Conservation (phyloP, 2,888 invertebrate species). For the Mimachlamys varia region DNA sequence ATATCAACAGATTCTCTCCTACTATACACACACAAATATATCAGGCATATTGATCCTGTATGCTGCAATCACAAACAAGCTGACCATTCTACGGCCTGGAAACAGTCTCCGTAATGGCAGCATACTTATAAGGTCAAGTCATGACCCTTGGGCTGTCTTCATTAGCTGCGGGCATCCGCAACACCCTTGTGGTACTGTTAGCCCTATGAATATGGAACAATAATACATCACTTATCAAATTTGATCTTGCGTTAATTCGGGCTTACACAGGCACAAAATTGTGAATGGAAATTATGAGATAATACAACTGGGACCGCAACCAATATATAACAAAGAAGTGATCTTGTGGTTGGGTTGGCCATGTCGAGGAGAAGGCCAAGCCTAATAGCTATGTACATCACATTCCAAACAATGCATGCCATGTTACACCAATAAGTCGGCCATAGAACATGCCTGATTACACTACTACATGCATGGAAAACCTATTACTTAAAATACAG, state of each 20-base stretch:
- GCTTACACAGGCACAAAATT: neutral
- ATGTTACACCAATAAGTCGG: conserved; percentile 31
- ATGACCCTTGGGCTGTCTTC: conserved; percentile 16
- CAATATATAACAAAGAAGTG: neutral
- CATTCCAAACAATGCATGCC: conserved; percentile 31
- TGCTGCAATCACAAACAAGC: conserved; percentile 36
- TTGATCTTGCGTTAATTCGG: conserved; percentile 8
- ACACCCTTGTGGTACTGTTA: neutral
- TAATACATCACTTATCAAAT: neutral
- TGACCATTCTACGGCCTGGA: conserved; percentile 13
- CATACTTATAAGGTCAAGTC: conserved; percentile 21
- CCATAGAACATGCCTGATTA: conserved; percentile 27
- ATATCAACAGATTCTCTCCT: conserved; percentile 34
- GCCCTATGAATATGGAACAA: neutral
- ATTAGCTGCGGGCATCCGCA: neutral
- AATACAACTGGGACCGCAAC: neutral
- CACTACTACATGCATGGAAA: conserved; percentile 36
- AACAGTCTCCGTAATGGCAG: neutral
- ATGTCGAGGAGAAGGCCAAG: neutral
- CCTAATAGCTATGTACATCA: conserved; percentile 16
- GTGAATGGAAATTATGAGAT: conserved; percentile 22
- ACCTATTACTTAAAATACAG: conserved; percentile 27
- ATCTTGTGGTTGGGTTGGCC: conserved; percentile 8
- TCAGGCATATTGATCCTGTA: conserved; percentile 36
- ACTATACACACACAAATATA: conserved; percentile 31